Base-by-base conservation (phyloP, 2,888 invertebrate genomes). In the Clusia tigrina region DNA sequence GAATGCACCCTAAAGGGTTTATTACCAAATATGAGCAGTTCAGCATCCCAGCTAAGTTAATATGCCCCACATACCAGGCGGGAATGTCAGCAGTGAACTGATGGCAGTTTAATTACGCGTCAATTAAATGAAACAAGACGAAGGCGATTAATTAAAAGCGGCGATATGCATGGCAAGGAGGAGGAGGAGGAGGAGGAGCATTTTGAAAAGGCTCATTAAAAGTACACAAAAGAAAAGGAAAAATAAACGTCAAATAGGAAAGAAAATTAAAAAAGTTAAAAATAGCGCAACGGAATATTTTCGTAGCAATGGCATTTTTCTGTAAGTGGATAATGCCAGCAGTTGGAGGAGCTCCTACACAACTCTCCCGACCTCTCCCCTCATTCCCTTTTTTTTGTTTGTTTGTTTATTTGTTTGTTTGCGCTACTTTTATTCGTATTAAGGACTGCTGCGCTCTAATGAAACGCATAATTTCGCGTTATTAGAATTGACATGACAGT, bases 21-120 rank as follows among this genome's bases (percentile, higher is more conserved):
- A n/a, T n/a, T n/a, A n/a, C n/a, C n/a, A n/a, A n/a, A n/a, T n/a
- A n/a, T n/a, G n/a, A n/a, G n/a, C n/a, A n/a, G n/a, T n/a, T n/a
- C n/a, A n/a, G n/a, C n/a, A n/a, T n/a, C n/a, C n/a, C n/a, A n/a
- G n/a, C n/a, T n/a, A n/a, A n/a, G n/a, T n/a, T n/a, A n/a, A n/a
- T n/a, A n/a, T n/a, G n/a, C n/a, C n/a, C n/a, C n/a, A n/a, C n/a
- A n/a, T n/a, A n/a, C n/a, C n/a, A n/a, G n/a, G n/a, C n/a, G n/a
- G n/a, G n/a, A n/a, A n/a, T n/a, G n/a, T n/a, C n/a, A n/a, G 12
- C 32, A 32, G 32, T 12, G 32, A 32, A 32, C 6, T 72, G 71
- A 75, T 74, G 71, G 69, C 63, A 67, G 68, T 72, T 73, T 76
- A 74, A 76, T 76, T 76, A 71, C 69, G 69, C 66, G 67, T 70